Evolutionary conservation across 2,888 invertebrate genomes (phyloP).

Genomic region (Clivina fossor): DNA sequence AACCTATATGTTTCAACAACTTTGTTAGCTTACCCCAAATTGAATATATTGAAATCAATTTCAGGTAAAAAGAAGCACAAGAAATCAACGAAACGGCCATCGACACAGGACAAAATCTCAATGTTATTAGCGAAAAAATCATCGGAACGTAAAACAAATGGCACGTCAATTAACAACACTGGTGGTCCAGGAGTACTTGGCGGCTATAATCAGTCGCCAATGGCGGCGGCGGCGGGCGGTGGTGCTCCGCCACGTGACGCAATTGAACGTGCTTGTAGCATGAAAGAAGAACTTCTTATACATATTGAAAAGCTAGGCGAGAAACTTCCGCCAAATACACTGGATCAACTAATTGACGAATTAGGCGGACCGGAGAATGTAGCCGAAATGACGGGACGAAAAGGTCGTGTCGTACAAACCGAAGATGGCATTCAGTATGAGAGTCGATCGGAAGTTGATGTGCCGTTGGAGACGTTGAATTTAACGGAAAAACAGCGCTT

Average conservation of each 20-base stretch:
- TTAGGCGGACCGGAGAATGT: constrained; percentile 97
- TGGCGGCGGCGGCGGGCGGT: constrained; percentile 49
- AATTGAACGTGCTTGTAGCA: constrained; percentile 84
- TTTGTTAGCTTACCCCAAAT: too few species aligned
- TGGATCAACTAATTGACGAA: constrained; percentile 98
- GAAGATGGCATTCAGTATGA: constrained; percentile 96
- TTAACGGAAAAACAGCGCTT: constrained; percentile 88
- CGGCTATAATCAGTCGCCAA: constrained; percentile 40
- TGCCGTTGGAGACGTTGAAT: constrained; percentile 95
- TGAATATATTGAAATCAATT: too few species aligned
- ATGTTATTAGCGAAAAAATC: constrained; percentile 59
- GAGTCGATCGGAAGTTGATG: constrained; percentile 91
- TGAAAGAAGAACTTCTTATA: constrained; percentile 88
- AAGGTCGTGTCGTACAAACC: constrained; percentile 88
- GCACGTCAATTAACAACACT: constrained; percentile 46
- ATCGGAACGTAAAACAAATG: constrained; percentile 51
- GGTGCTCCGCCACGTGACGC: constrained; percentile 75
- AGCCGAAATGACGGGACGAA: constrained; percentile 99
- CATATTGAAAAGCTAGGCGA: constrained; percentile 86
- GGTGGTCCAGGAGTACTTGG: too few species aligned
- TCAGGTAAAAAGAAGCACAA: constrained; percentile 65
- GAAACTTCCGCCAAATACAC: constrained; percentile 90
- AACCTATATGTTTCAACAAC: too few species aligned
- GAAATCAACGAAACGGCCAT: constrained; percentile 59
- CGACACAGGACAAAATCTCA: constrained; percentile 80